Evolutionary conservation across 1,140 invertebrate genomes (phyloP).

Genomic region (Solenopsis fugax): DNA sequence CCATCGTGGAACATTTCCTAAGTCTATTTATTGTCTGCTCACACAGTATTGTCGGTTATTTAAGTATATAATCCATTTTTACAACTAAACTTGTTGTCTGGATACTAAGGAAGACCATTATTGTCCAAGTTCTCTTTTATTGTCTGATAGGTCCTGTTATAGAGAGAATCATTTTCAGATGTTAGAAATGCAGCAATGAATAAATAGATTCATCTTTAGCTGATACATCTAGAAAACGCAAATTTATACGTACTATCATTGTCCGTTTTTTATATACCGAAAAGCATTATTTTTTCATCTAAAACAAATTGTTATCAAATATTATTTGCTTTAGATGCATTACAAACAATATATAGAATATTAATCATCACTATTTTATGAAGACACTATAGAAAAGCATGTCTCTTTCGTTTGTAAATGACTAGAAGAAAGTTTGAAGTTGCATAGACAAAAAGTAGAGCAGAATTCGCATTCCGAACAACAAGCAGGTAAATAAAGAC

Average conservation of each 20-base stretch:
- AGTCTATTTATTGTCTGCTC: slow-evolving; percentile 85
- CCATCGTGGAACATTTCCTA: slow-evolving; percentile 81
- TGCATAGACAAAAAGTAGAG: background rate
- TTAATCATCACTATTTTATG: background rate
- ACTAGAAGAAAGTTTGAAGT: background rate
- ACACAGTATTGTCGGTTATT: slow-evolving; percentile 86
- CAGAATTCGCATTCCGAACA: background rate
- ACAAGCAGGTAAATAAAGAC: background rate
- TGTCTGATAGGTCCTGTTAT: slow-evolving; percentile 48
- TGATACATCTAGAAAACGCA: background rate
- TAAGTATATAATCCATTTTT: slow-evolving; percentile 76
- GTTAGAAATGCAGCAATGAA: slow-evolving; percentile 17
- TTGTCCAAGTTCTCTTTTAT: slow-evolving; percentile 71
- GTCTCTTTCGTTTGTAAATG: background rate
- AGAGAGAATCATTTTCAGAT: slow-evolving; percentile 11
- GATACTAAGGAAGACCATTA: slow-evolving; percentile 84
- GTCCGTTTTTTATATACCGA: background rate
- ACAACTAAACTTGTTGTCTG: slow-evolving; percentile 82
- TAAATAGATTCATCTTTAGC: background rate
- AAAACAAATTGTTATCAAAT: slow-evolving; percentile 20
- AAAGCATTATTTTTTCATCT: background rate
- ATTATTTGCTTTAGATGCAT: background rate
- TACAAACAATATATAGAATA: background rate
- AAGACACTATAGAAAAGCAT: background rate
- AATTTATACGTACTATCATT: background rate